Percentiles rank a stretch among this genome's conserved stretches.
These are phyloP conservation scores for Ia io DNA, from an alignment of 2,113 vertebrate species.

Conservation along the genomic window DNA sequence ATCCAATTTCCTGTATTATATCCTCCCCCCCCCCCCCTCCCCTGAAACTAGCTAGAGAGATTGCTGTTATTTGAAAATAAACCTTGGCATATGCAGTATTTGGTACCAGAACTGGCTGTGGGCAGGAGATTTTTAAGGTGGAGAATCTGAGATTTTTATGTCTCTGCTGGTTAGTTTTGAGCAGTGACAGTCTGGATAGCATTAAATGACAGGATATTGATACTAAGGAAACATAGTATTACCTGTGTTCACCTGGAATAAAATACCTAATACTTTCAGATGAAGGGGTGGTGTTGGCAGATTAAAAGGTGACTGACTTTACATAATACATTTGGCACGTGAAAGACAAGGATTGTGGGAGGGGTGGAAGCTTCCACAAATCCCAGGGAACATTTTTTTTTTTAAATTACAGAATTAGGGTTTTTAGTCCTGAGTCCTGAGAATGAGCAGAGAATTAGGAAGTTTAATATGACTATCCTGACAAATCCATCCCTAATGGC, in stretches of 20 bases:
- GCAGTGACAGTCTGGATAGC: not conserved
- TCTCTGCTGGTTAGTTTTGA: not conserved
- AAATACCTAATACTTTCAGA: not conserved
- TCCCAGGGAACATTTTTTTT: not conserved
- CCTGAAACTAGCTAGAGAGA: not conserved
- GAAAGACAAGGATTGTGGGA: not conserved
- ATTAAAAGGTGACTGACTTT: not conserved
- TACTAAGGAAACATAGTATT: not conserved
- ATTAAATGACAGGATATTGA: not conserved
- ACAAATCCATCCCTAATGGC: not conserved
- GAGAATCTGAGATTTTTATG: not conserved
- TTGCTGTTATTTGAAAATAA: not conserved
- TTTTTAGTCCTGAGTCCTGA: not conserved
- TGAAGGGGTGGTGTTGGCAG: not conserved
- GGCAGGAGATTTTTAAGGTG: not conserved
- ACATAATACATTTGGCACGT: not conserved
- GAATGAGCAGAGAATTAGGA: not conserved
- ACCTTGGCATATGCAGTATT: not conserved
- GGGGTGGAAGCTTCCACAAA: too few species aligned
- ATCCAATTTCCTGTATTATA: not conserved
- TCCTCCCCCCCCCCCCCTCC: accelerated
- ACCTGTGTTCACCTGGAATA: not conserved
- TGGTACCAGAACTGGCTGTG: not conserved
- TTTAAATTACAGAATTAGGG: not conserved
- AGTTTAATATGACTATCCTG: not conserved